Conservation (phyloP, 2,113 vertebrate species). For the Oenanthe melanoleuca region DNA sequence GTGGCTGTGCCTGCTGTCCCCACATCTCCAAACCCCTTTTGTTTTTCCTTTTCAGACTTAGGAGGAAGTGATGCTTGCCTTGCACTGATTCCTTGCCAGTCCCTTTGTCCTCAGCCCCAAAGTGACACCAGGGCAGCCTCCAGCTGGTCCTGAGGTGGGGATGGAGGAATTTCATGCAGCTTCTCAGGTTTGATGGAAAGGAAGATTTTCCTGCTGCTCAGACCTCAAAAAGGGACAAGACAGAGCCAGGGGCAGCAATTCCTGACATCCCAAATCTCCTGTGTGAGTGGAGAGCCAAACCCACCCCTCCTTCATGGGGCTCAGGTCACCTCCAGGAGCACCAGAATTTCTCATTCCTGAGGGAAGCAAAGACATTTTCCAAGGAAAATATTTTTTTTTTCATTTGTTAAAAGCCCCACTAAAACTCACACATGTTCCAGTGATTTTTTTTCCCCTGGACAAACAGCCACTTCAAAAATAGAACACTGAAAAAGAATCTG, state of each 20-base stretch:
- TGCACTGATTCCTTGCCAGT: neutral
- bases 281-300: neutral
- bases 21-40: rapidly evolving
- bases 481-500: neutral
- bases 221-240: neutral
- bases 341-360: neutral
- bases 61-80: neutral
- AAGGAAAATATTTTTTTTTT: neutral
- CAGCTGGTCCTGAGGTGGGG: rapidly evolving
- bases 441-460: neutral
- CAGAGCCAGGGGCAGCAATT: neutral
- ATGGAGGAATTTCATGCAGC: neutral
- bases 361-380: rapidly evolving
- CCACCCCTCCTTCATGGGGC: neutral
- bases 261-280: rapidly evolving
- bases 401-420: neutral
- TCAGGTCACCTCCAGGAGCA: neutral
- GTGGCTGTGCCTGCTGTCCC: neutral
- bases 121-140: neutral
- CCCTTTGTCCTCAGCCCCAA: neutral
- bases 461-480: conserved; percentile 12
- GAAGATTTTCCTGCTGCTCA: neutral
- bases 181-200: neutral
- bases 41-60: neutral
- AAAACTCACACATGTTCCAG: neutral